These are phyloP conservation scores for Amazona vittata DNA, from an alignment of 2,113 vertebrate genomes.

Conservation along the genomic window DNA sequence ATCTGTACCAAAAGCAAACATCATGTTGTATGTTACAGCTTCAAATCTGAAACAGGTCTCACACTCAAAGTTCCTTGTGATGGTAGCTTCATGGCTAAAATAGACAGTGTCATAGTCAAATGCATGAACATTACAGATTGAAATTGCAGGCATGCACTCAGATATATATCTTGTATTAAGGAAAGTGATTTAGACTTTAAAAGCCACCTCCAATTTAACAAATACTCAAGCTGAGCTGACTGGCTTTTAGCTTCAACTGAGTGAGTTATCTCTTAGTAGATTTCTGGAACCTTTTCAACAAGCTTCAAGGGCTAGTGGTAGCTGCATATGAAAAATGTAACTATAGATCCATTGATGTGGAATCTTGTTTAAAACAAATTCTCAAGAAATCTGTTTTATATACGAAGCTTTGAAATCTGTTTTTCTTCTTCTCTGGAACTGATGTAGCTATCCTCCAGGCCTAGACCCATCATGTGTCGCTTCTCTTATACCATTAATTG, in stretches of 20 bases:
- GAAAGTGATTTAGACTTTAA: not conserved
- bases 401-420: not conserved
- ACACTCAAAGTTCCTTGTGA: not conserved
- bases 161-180: not conserved
- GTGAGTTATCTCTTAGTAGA: not conserved
- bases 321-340: not conserved
- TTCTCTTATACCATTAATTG: not conserved
- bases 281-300: not conserved
- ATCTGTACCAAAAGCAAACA: not conserved
- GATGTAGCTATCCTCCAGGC: not conserved
- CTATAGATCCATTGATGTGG: not conserved
- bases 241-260: not conserved
- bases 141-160: not conserved
- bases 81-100: not conserved
- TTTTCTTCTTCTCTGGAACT: not conserved
- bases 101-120: rapidly evolving
- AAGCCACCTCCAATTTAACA: not conserved
- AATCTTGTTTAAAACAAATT: not conserved
- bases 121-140: not conserved
- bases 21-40: not conserved
- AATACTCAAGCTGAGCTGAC: not conserved
- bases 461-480: too few species aligned
- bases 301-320: not conserved
- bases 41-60: not conserved
- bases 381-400: not conserved